Evolutionary conservation across 1,140 invertebrate species (phyloP).

Genomic region (Holotrichia oblita): DNA sequence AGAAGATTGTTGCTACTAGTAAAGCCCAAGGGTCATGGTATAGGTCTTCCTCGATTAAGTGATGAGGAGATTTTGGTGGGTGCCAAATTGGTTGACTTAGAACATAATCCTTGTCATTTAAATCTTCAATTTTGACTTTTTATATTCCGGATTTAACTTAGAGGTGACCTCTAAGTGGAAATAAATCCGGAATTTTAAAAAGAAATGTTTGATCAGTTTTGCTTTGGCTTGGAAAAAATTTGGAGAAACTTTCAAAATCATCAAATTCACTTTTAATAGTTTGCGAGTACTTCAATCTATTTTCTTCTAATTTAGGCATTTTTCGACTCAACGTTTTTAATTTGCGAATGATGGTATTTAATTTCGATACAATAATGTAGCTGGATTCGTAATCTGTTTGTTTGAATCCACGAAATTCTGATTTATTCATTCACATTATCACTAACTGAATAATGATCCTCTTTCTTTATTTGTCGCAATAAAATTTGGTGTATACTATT

Average conservation of each 20-base stretch:
- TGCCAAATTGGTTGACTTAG: constrained; percentile 30
- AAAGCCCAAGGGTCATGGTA: constrained; percentile 65
- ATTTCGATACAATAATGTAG: not conserved
- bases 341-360: not conserved
- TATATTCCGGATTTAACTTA: too few relatives aligned
- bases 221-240: not conserved
- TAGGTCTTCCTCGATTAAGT: constrained; percentile 66
- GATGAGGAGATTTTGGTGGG: constrained; percentile 64
- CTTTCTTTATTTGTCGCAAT: not conserved
- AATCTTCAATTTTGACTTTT: constrained; percentile 3
- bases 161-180: too few relatives aligned
- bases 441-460: not conserved
- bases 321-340: not conserved
- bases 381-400: not conserved
- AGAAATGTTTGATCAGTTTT: not conserved
- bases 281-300: not conserved
- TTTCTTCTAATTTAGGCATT: not conserved
- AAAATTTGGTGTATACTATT: not conserved
- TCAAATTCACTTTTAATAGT: not conserved
- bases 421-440: too few relatives aligned
- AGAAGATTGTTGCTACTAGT: constrained; percentile 66
- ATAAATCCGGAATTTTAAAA: not conserved
- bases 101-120: not conserved
- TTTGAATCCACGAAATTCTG: not conserved
- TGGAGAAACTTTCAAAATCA: not conserved